Evolutionary conservation across 2,113 vertebrate genomes (phyloP), one percentile per base, ranked within the genome.

Genomic region (Platycercus adscitus): DNA sequence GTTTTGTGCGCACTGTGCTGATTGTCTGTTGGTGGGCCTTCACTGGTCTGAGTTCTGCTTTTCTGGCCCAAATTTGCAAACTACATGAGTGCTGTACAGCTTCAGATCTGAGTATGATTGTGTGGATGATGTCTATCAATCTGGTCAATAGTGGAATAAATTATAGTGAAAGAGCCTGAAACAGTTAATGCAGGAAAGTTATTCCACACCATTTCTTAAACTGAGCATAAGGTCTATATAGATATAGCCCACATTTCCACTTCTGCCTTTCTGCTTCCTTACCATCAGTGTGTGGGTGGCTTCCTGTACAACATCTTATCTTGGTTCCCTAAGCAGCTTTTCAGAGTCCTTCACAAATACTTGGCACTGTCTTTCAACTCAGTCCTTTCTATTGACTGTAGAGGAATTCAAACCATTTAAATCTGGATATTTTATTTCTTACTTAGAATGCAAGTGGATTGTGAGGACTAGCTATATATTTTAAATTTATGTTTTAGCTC

Each of bases 191-290:
- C 41, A 65, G 26, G 23, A 15, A 11, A 23, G 3, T 52, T 83
- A 50, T 46, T 66, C 33, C 41, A 25, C 0, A 3, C 6, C 8
- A 11, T 50, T 73, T 44, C 60, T 41, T 31, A 13, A 66, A 25
- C 9, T 21, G n/a, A 1, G 1, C 25, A 35, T 39, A 49, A 49
- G 28, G 15, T 19, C 50, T 28, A 0, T 10, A 12, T 28, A n/a
- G 35, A 71, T 17, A 21, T 21, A 39, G 17, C 19, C 16, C 56
- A 23, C 12, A 17, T 13, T 79, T 70, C 47, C 14, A 23, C 13
- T 79, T 70, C 52, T 68, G 37, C 24, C 63, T 65, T 47, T 43
- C 7, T 49, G 21, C 33, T 69, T 64, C 39, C 44, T 86, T 39
- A 26, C 14, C 50, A 29, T 17, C 46, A 50, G 7, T 24, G 43